Evolutionary conservation across 2,888 invertebrate genomes (phyloP).

Genomic region (Ferdinandea cuprea): DNA sequence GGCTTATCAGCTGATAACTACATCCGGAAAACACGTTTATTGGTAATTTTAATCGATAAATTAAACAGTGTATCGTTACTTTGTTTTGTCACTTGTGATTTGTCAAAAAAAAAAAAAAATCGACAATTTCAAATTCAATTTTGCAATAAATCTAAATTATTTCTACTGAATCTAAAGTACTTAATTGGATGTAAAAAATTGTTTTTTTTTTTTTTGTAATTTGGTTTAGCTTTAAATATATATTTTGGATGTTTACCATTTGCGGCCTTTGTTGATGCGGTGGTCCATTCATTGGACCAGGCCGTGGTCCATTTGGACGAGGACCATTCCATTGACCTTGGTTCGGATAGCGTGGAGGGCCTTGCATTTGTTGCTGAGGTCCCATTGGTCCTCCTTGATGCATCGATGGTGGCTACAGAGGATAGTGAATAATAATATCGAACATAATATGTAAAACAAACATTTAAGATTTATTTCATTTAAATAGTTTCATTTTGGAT

Average conservation of each 20-base stretch:
- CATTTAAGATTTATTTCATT: conserved; percentile 46
- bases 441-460: conserved; percentile 66
- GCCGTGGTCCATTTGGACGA: conserved; percentile 84
- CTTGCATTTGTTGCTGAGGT: conserved; percentile 84
- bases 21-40: too few relatives aligned
- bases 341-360: conserved; percentile 83
- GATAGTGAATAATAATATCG: conserved; percentile 66
- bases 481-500: conserved; percentile 12
- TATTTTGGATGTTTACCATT: conserved; percentile 82
- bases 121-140: too few relatives aligned
- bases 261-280: conserved; percentile 86
- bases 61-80: too few relatives aligned
- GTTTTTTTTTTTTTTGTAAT: conserved; percentile 31
- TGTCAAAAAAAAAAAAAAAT: too few relatives aligned
- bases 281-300: conserved; percentile 83
- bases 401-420: conserved; percentile 82
- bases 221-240: too few relatives aligned
- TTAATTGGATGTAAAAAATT: conserved; percentile 4
- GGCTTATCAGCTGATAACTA: too few relatives aligned
- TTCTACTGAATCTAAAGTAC: neutral
- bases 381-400: conserved; percentile 85
- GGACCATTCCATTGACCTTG: conserved; percentile 84
- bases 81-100: too few relatives aligned
- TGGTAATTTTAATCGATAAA: too few relatives aligned
- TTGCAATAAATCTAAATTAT: too few relatives aligned